These are phyloP conservation scores for Parotocinclus haroldoi DNA, from an alignment of 2,797 vertebrate genomes.

Conservation along the genomic window DNA sequence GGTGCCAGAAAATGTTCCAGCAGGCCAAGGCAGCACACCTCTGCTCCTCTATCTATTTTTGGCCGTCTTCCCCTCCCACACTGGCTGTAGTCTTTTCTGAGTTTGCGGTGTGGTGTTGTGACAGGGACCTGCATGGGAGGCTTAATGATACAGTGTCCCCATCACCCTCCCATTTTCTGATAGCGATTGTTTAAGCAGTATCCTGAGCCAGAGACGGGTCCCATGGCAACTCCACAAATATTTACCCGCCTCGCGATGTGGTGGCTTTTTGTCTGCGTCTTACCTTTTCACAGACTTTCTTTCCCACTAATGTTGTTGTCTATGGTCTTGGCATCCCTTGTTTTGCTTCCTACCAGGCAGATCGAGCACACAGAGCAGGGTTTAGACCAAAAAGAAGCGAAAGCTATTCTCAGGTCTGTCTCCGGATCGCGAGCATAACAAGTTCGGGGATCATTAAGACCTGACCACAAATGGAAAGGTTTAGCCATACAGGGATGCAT, in stretches of 20 bases:
- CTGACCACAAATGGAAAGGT: conserved; percentile 30
- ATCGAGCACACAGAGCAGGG: conserved; percentile 10
- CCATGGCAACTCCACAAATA: conserved; percentile 82
- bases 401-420: conserved; percentile 19
- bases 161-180: conserved; percentile 62
- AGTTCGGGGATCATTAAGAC: conserved; percentile 36
- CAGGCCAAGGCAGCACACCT: conserved; percentile 18
- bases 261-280: conserved; percentile 59
- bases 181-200: conserved; percentile 78
- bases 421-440: conserved; percentile 15
- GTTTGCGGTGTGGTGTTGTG: conserved; percentile 66
- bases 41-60: conserved; percentile 60
- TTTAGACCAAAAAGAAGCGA: conserved; percentile 19
- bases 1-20: conserved; percentile 44
- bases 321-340: conserved; percentile 40
- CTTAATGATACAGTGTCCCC: conserved; percentile 69
- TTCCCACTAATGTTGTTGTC: conserved; percentile 56
- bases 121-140: conserved; percentile 68
- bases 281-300: conserved; percentile 57
- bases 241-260: conserved; percentile 67
- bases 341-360: conserved; percentile 35
- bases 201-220: conserved; percentile 71
- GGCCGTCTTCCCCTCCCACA: conserved; percentile 48
- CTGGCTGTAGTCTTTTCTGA: conserved; percentile 57
- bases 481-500: conserved; percentile 5